Conservation (phyloP, 2,113 vertebrate species). For the Lepisosteus osseus region DNA sequence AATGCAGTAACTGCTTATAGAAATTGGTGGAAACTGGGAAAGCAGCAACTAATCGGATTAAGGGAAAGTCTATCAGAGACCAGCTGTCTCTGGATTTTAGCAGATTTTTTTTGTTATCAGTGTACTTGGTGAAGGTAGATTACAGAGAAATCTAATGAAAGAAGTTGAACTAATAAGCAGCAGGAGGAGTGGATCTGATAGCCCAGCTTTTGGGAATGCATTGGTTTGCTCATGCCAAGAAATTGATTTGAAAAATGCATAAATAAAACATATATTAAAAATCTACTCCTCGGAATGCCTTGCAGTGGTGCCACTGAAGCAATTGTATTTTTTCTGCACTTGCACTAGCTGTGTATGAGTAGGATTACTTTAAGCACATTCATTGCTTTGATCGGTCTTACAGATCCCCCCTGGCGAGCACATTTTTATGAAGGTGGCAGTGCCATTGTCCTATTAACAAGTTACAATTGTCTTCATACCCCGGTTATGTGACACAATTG, state of each 20-base stretch:
- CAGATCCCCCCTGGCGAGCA: no score
- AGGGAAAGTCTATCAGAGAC: slow-evolving; percentile 58
- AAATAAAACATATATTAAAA: no score
- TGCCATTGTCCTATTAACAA: no score
- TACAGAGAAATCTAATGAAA: slow-evolving; percentile 59
- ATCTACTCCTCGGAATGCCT: no score
- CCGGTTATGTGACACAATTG: no score
- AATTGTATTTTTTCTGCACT: no score
- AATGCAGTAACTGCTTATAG: slow-evolving; percentile 50
- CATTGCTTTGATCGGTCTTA: no score
- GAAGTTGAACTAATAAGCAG: slow-evolving; percentile 59
- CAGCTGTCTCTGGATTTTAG: slow-evolving; percentile 55
- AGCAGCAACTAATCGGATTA: slow-evolving; percentile 62
- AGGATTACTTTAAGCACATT: no score
- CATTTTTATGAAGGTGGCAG: no score
- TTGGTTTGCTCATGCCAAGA: slow-evolving; percentile 1
- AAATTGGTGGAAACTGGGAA: slow-evolving; percentile 45
- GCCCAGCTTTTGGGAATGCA: background rate
- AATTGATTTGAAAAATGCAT: background rate
- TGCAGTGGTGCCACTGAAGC: no score
- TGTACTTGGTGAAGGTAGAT: slow-evolving; percentile 42
- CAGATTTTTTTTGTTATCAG: slow-evolving; percentile 50
- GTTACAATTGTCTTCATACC: no score
- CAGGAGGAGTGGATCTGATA: slow-evolving; percentile 43
- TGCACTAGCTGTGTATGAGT: no score